Conservation (phyloP, 2,888 invertebrate genomes). For the Macrophya annulata region DNA sequence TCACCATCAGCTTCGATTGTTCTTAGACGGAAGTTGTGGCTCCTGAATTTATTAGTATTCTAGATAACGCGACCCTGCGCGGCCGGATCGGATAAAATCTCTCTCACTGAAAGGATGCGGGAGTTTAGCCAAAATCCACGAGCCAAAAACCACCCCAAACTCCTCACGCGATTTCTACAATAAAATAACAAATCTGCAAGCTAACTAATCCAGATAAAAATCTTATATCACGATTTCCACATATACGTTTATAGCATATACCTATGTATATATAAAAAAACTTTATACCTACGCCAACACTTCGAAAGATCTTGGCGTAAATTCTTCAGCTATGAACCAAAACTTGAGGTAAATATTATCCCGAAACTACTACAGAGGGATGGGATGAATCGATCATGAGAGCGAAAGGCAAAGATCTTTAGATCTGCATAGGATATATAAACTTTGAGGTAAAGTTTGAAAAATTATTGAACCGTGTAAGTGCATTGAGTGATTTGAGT, state of each 20-base stretch:
- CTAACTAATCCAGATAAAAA: constrained; percentile 38
- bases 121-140: constrained; percentile 32
- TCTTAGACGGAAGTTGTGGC: constrained; percentile 2
- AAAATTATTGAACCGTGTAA: neutral
- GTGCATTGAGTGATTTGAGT: neutral
- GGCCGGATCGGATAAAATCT: constrained; percentile 28
- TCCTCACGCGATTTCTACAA: neutral
- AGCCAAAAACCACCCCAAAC: constrained; percentile 16
- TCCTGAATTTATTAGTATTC: constrained; percentile 16
- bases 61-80: constrained; percentile 14
- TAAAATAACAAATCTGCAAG: constrained; percentile 28
- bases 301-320: neutral
- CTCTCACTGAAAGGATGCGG: constrained; percentile 35
- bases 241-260: neutral
- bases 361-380: neutral
- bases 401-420: neutral
- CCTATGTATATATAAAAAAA: no score
- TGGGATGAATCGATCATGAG: neutral
- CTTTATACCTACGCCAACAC: neutral
- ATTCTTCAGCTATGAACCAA: neutral
- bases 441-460: neutral
- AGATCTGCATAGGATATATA: neutral
- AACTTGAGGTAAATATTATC: constrained; percentile 8
- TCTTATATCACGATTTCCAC: neutral
- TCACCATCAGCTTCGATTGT: constrained; percentile 25